These are phyloP conservation scores for Sinonovacula constricta DNA, from an alignment of 1,140 invertebrate species.

Conservation along the genomic window DNA sequence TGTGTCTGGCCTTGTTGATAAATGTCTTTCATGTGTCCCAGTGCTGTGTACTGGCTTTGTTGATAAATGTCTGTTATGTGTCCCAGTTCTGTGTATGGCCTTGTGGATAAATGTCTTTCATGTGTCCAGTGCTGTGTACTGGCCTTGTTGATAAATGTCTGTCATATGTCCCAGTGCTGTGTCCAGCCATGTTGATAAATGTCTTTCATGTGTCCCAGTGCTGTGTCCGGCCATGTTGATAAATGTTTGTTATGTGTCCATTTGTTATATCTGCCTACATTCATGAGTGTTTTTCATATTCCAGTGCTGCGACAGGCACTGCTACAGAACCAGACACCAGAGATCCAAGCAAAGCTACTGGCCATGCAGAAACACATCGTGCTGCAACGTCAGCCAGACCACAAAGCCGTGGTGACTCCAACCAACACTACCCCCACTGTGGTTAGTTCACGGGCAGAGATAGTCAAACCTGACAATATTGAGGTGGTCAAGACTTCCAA, in stretches of 20 bases:
- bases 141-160: not conserved
- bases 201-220: no score
- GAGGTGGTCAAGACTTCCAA: slow-evolving; percentile 21
- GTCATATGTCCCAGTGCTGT: no score
- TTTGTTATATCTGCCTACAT: not conserved
- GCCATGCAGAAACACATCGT: slow-evolving; percentile 88
- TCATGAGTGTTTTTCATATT: no score
- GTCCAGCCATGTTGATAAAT: no score
- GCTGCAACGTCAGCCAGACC: slow-evolving; percentile 65
- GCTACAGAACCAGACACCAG: slow-evolving; percentile 88
- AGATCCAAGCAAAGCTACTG: slow-evolving; percentile 94
- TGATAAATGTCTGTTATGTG: no score
- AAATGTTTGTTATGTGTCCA: no score
- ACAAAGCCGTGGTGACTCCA: slow-evolving; percentile 34
- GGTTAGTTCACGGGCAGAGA: slow-evolving; percentile 13
- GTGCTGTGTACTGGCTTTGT: no score
- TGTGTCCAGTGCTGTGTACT: not conserved
- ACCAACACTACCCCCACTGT: not conserved
- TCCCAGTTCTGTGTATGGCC: no score
- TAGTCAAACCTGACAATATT: slow-evolving; percentile 12
- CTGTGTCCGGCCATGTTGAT: no score
- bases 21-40: no score
- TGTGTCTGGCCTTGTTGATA: no score
- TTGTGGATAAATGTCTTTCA: no score
- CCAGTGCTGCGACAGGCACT: slow-evolving; percentile 79